These are phyloP conservation scores for Dysmachus trigonus DNA, from an alignment of 2,888 invertebrate genomes.

Conservation along the genomic window DNA sequence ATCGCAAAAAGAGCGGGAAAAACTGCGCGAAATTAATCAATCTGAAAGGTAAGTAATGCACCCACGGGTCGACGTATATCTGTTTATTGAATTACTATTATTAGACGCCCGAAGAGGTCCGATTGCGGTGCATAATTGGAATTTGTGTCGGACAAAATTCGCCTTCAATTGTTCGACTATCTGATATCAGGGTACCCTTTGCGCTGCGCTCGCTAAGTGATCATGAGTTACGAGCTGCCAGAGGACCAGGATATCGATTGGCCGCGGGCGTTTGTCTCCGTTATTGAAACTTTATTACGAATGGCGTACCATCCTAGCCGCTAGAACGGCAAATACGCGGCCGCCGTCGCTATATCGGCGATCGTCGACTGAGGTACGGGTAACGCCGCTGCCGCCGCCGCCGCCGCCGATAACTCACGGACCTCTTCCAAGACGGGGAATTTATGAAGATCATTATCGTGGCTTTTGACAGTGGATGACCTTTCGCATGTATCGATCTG, in stretches of 20 bases:
- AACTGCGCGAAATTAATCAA: conserved; percentile 36
- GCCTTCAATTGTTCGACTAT: conserved; percentile 14
- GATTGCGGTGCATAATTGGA: conserved; percentile 28
- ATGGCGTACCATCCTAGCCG: background rate
- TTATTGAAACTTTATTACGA: conserved; percentile 37
- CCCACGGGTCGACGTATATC: conserved; percentile 29
- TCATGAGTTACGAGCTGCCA: conserved; percentile 24
- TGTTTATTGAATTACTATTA: conserved; percentile 43
- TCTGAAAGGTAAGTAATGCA: conserved; percentile 32
- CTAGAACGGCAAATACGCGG: background rate
- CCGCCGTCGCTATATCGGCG: background rate
- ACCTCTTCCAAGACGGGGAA: background rate
- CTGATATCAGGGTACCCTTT: background rate
- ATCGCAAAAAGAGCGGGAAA: background rate
- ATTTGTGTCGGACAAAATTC: conserved; percentile 22
- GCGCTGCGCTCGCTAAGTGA: background rate
- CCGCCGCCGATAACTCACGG: conserved; percentile 3
- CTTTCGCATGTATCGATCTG: conserved; percentile 31
- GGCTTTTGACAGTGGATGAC: conserved; percentile 37
- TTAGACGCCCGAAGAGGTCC: conserved; percentile 9
- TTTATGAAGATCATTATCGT: conserved; percentile 36
- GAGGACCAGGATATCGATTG: conserved; percentile 32
- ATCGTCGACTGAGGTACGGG: background rate
- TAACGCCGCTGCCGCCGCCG: background rate
- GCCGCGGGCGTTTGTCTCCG: conserved; percentile 31